Conservation (phyloP, 2,888 invertebrate genomes). For the Sarcophaga subvicina region DNA sequence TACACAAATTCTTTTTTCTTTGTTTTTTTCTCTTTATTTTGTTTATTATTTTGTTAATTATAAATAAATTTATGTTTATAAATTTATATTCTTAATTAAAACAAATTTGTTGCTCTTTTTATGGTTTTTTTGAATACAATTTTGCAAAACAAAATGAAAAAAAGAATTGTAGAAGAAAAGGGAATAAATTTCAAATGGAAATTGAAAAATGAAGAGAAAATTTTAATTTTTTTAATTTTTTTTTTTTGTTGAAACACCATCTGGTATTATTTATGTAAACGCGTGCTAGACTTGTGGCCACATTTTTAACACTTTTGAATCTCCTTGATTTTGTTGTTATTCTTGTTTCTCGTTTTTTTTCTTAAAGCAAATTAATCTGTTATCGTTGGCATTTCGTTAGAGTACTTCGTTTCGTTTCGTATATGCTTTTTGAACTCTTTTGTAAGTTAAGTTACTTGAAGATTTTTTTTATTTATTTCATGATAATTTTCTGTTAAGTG, state of each 20-base stretch:
- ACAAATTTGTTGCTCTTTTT: constrained; percentile 29
- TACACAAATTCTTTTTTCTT: not conserved
- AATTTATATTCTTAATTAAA: constrained; percentile 42
- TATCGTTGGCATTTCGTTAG: constrained; percentile 22
- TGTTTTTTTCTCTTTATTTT: not conserved
- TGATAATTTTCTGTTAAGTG: not conserved
- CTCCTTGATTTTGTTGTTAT: not conserved
- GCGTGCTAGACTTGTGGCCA: constrained; percentile 64
- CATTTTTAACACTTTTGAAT: constrained; percentile 32
- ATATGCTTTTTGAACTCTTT: not conserved
- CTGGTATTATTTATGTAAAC: constrained; percentile 39
- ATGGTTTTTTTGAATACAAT: constrained; percentile 25
- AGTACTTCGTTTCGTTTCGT: not conserved
- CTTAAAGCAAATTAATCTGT: constrained; percentile 36
- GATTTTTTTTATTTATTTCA: constrained; percentile 15
- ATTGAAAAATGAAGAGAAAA: not conserved
- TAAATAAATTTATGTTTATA: constrained; percentile 49
- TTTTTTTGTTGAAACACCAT: constrained; percentile 5
- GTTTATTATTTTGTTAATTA: constrained; percentile 48
- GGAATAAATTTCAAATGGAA: not conserved
- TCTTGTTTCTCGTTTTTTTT: not conserved
- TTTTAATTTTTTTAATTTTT: not conserved
- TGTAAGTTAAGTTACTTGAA: not conserved
- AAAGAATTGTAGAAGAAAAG: not conserved
- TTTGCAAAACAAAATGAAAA: constrained; percentile 24